Evolutionary conservation across 2,797 vertebrate genomes (phyloP).

Genomic region (Sarcophilus harrisii): DNA sequence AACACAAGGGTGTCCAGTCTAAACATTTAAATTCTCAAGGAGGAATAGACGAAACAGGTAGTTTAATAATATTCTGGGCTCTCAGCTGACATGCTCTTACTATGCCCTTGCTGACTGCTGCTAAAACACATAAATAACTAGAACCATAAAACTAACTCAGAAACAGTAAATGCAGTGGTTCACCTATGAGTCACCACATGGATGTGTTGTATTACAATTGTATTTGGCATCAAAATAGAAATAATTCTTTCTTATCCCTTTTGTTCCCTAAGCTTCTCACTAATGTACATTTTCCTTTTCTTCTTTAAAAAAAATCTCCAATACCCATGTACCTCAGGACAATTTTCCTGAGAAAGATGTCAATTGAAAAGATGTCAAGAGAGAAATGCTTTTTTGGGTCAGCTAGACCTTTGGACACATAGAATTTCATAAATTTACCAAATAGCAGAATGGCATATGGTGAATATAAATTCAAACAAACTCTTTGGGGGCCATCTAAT

Average conservation of each 20-base stretch:
- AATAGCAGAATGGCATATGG: constrained; percentile 59
- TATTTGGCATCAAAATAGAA: constrained; percentile 54
- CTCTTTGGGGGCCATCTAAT: constrained; percentile 56
- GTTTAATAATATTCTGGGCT: not conserved
- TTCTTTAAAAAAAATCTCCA: constrained; percentile 35
- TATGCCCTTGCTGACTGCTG: not conserved
- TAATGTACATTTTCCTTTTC: constrained; percentile 36
- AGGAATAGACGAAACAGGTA: not conserved
- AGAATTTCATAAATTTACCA: constrained; percentile 52
- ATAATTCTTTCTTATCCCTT: not conserved
- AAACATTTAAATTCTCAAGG: not conserved
- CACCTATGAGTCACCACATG: constrained; percentile 60
- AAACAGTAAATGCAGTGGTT: constrained; percentile 7
- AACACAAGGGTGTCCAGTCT: not conserved
- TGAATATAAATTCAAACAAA: constrained; percentile 62
- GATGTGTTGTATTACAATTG: constrained; percentile 66
- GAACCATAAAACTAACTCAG: not conserved
- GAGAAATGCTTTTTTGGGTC: constrained; percentile 43
- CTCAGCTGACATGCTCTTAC: not conserved
- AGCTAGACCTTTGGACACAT: not conserved
- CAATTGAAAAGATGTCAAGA: constrained; percentile 61
- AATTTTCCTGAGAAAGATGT: constrained; percentile 60
- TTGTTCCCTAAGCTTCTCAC: constrained; percentile 11
- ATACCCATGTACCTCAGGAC: not conserved
- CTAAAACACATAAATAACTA: not conserved